Evolutionary conservation across 2,888 invertebrate species (phyloP).

Genomic region (Odontocolon sp.): DNA sequence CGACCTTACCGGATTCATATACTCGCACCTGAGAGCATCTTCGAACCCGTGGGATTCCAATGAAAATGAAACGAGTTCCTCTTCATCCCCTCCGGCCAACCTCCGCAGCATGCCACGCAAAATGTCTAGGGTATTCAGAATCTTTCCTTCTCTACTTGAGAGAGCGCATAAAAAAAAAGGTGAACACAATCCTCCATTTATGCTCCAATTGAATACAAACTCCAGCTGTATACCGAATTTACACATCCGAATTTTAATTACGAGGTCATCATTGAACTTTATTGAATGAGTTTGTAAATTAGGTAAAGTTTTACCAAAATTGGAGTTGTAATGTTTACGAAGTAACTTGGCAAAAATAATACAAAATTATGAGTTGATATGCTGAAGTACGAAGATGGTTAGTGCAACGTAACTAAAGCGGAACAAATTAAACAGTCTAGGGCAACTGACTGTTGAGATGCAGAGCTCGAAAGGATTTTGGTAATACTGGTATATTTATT

Average conservation of each 20-base stretch:
- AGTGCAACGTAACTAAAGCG: too few species aligned
- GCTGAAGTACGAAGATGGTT: too few species aligned
- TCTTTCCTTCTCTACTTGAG: neutral
- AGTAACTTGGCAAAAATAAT: too few species aligned
- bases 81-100: neutral
- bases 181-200: neutral
- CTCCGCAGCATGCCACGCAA: neutral
- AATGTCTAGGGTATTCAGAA: neutral
- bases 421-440: neutral
- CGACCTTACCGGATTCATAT: constrained; percentile 12
- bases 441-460: constrained; percentile 4
- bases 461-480: neutral
- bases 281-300: too few species aligned
- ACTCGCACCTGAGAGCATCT: neutral
- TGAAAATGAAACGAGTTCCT: constrained; percentile 13
- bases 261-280: too few species aligned
- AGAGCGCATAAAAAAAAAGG: neutral
- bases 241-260: too few species aligned
- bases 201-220: too few species aligned
- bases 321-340: too few species aligned
- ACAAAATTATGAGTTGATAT: too few species aligned
- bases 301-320: too few species aligned
- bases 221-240: too few species aligned
- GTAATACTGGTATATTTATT: neutral
- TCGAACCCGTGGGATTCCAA: constrained; percentile 4